phyloP scores from a whole-genome alignment of 1,140 invertebrate species.

The Bombus pyrosoma region DNA sequence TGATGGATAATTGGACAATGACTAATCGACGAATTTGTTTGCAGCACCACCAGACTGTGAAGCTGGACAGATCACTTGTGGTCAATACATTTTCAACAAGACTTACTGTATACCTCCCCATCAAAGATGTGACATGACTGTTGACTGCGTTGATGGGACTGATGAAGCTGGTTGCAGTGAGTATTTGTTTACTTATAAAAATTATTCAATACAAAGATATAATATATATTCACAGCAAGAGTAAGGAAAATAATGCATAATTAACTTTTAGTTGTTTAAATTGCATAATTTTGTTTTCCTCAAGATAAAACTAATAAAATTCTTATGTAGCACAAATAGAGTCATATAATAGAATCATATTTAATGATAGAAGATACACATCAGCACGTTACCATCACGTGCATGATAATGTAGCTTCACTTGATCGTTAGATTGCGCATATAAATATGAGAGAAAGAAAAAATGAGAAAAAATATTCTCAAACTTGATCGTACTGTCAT shows the following conservation, averaged over 20 bases:
- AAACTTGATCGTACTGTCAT: neutral
- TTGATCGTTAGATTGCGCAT: neutral
- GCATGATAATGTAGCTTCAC: neutral
- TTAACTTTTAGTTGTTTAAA: neutral
- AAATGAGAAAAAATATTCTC: neutral
- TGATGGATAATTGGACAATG: neutral
- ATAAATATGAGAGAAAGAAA: no score
- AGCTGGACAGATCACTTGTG: constrained; percentile 91
- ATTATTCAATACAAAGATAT: neutral
- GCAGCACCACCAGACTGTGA: constrained; percentile 95
- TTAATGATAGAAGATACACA: neutral
- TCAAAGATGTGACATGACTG: constrained; percentile 95
- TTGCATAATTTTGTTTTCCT: neutral
- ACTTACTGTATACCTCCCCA: constrained; percentile 96
- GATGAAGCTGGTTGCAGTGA: constrained; percentile 97
- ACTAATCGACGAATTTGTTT: constrained; percentile 50
- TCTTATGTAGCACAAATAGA: neutral
- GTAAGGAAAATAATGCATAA: neutral
- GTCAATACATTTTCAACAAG: constrained; percentile 96
- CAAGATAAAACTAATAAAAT: neutral
- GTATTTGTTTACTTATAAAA: constrained; percentile 80
- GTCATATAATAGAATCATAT: neutral
- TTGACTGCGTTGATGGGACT: constrained; percentile 96
- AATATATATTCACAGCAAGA: no score
- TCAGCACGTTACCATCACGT: neutral